phyloP scores from a whole-genome alignment of 2,888 invertebrate species.

The Sympetrum striolatum region DNA sequence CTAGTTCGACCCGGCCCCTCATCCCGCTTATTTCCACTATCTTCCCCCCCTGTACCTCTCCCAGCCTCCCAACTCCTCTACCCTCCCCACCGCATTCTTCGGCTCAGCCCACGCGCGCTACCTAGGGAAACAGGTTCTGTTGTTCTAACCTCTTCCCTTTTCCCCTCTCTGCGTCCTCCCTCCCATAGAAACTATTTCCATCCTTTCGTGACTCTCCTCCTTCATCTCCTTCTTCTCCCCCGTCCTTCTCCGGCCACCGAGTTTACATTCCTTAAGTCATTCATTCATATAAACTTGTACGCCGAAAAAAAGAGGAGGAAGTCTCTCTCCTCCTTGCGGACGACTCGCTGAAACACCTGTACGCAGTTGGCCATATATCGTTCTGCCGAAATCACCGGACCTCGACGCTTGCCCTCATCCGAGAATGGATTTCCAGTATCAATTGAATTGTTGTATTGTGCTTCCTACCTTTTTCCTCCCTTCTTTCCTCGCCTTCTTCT shows the following conservation, averaged over 20 bases:
- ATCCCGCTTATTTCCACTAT: not conserved
- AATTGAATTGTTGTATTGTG: not conserved
- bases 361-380: not conserved
- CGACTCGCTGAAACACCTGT: constrained; percentile 18
- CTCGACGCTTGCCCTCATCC: not conserved
- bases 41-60: not conserved
- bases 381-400: not conserved
- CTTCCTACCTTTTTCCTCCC: not conserved
- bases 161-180: not conserved
- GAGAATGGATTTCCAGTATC: not conserved
- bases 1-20: constrained; percentile 4
- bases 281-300: constrained; percentile 31
- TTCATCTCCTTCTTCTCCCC: not conserved
- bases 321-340: not conserved
- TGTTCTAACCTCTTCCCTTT: constrained; percentile 32
- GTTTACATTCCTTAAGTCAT: constrained; percentile 42
- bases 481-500: not conserved
- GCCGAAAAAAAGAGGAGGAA: constrained; percentile 6
- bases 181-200: constrained; percentile 1
- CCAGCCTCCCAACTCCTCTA: not conserved
- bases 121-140: constrained; percentile 41
- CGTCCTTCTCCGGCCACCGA: not conserved
- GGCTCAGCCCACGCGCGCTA: constrained; percentile 19
- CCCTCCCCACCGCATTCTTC: constrained; percentile 26
- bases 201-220: not conserved